Base-by-base conservation (phyloP, 2,888 invertebrate genomes). In the Agrochola macilenta region DNA sequence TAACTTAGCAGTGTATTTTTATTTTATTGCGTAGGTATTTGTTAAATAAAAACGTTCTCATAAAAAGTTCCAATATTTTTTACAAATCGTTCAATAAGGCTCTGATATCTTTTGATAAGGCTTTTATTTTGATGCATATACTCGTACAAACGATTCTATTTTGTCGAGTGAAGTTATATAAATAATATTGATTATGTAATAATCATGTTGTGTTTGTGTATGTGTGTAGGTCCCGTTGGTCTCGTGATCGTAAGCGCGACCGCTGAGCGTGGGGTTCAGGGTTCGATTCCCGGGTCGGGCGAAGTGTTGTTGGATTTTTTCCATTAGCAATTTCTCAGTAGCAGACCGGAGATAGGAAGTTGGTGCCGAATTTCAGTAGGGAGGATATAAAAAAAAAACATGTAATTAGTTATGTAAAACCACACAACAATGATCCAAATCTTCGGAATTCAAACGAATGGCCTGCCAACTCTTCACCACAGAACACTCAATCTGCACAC, bases 381-480 rank as follows among this genome's bases (percentile, higher is more conserved):
- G 20, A 49, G 49, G 0, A 39, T 7, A 3, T 35, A 3, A 35
- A 35, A 35, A 35, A 35, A 35, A 35, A 35, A 35, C 7, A 26
- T 63, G 14, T 79, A 30, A 79, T 70, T 70, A 70, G 80, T 54
- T 52, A 43, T 7, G 17, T 35, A 11, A 77, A 80, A 72, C 43
- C 5, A 61, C 0, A 30, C 8, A 71, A 46, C 52, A 63, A 61
- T 63, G 35, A 63, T 49, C n/a, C 43, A 73, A 26, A 5, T 54
- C 12, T 20, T 46, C 23, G 14, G 14, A 63, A 81, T 63, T 20
- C 61, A 78, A n/a, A 81, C 49, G 39, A 43, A 64, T 52, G 20
- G 14, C 49, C 49, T 43, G 78, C 74, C 74, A 74, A 49, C 39
- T 39, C n/a, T 57, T 43, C n/a, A 49, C 39, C 8, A 4, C 26